Conservation (phyloP, 2,888 invertebrate genomes). For the Caenorhabditis parvicauda region DNA sequence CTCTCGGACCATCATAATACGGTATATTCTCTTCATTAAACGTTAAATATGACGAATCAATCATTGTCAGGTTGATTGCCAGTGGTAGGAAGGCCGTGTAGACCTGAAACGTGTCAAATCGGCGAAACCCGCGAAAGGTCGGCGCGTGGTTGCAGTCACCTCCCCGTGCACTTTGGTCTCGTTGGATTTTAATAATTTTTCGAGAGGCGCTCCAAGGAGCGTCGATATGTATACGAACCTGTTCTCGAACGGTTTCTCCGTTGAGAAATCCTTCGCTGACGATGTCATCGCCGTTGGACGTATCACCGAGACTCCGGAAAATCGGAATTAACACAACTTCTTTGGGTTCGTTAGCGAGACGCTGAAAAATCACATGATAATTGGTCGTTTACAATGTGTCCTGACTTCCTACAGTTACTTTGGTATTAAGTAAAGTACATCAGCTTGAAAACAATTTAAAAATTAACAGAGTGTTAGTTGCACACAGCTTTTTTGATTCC, state of each 20-base stretch:
- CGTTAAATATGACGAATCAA: conserved; percentile 69
- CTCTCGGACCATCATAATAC: conserved; percentile 68
- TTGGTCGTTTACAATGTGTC: too few species aligned
- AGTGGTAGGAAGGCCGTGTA: conserved; percentile 67
- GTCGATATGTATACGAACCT: not conserved
- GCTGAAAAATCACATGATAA: too few species aligned
- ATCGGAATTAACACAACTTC: conserved; percentile 20
- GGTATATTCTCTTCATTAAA: conserved; percentile 71
- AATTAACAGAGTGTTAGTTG: too few species aligned
- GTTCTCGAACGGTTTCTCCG: conserved; percentile 16
- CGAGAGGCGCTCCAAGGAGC: not conserved
- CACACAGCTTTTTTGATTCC: too few species aligned
- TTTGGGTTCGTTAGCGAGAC: conserved; percentile 14
- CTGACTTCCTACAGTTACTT: too few species aligned
- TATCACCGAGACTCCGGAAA: conserved; percentile 17
- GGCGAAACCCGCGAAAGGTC: too few species aligned
- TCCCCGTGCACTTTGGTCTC: too few species aligned
- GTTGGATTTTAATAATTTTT: not conserved
- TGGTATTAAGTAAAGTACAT: too few species aligned
- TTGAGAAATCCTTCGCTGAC: conserved; percentile 8
- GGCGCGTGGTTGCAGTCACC: too few species aligned
- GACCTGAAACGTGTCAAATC: too few species aligned
- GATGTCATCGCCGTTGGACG: conserved; percentile 18
- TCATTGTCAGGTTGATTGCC: conserved; percentile 74
- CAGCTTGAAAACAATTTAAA: too few species aligned